These are phyloP conservation scores for Xyrichtys novacula DNA, from an alignment of 2,797 vertebrate species.

Conservation along the genomic window DNA sequence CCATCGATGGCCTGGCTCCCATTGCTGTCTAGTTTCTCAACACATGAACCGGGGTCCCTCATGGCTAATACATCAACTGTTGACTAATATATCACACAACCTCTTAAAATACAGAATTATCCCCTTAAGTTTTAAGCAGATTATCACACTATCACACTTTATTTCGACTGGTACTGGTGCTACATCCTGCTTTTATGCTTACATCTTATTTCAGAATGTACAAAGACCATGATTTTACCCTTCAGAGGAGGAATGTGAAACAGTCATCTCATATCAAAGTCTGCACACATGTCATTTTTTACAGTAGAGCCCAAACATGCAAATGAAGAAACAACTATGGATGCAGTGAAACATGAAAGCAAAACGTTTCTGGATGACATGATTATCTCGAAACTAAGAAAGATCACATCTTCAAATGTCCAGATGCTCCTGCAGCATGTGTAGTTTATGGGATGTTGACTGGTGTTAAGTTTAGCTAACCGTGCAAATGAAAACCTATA, in stretches of 20 bases:
- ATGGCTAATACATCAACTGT: too few species aligned
- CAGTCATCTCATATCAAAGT: background rate
- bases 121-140: too few species aligned
- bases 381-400: background rate
- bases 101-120: too few species aligned
- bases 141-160: too few species aligned
- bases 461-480: constrained; percentile 7
- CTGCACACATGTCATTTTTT: background rate
- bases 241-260: constrained; percentile 1
- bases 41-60: too few species aligned
- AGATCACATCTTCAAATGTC: constrained; percentile 9
- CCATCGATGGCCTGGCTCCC: too few species aligned
- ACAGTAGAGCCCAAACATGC: background rate
- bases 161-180: too few species aligned
- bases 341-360: background rate
- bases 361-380: background rate
- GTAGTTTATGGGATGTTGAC: constrained; percentile 11
- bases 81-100: too few species aligned
- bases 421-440: constrained; percentile 27
- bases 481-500: constrained; percentile 1
- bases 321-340: background rate
- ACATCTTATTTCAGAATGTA: background rate
- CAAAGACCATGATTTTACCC: too few species aligned
- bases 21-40: too few species aligned
- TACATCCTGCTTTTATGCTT: background rate